These are phyloP conservation scores for Epinephelus moara DNA, from an alignment of 2,113 vertebrate genomes.

Conservation along the genomic window DNA sequence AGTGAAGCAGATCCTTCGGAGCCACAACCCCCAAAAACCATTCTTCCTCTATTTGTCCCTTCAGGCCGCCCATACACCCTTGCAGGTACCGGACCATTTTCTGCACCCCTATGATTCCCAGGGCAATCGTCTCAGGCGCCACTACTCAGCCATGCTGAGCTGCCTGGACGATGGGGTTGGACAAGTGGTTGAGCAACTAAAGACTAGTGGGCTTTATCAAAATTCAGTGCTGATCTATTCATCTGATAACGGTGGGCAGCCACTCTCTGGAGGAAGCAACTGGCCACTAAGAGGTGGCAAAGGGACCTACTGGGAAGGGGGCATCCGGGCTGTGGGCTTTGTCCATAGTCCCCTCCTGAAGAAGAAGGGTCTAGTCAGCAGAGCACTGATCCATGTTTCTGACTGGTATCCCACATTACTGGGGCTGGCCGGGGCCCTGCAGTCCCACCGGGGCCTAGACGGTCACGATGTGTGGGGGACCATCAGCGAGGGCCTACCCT, in stretches of 20 bases:
- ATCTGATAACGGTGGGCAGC: slow-evolving; percentile 94
- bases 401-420: slow-evolving; percentile 96
- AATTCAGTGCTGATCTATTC: slow-evolving; percentile 94
- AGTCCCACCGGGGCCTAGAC: slow-evolving; percentile 85
- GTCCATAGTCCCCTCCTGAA: slow-evolving; percentile 93
- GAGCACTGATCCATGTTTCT: slow-evolving; percentile 92
- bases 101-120: slow-evolving; percentile 88
- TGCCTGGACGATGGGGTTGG: slow-evolving; percentile 91
- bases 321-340: slow-evolving; percentile 91
- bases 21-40: slow-evolving; percentile 87
- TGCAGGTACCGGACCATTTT: slow-evolving; percentile 91
- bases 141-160: slow-evolving; percentile 93
- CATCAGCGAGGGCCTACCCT: slow-evolving; percentile 89
- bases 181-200: slow-evolving; percentile 89
- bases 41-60: slow-evolving; percentile 93
- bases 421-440: slow-evolving; percentile 85
- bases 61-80: slow-evolving; percentile 91
- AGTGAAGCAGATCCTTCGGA: slow-evolving; percentile 90
- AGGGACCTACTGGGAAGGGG: slow-evolving; percentile 96
- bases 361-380: slow-evolving; percentile 88
- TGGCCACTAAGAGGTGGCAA: slow-evolving; percentile 96
- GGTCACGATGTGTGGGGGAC: slow-evolving; percentile 93
- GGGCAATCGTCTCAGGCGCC: slow-evolving; percentile 87
- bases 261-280: slow-evolving; percentile 91
- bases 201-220: slow-evolving; percentile 86